Evolutionary conservation across 2,113 vertebrate species (phyloP).

Genomic region (Leptocoma aspasia): DNA sequence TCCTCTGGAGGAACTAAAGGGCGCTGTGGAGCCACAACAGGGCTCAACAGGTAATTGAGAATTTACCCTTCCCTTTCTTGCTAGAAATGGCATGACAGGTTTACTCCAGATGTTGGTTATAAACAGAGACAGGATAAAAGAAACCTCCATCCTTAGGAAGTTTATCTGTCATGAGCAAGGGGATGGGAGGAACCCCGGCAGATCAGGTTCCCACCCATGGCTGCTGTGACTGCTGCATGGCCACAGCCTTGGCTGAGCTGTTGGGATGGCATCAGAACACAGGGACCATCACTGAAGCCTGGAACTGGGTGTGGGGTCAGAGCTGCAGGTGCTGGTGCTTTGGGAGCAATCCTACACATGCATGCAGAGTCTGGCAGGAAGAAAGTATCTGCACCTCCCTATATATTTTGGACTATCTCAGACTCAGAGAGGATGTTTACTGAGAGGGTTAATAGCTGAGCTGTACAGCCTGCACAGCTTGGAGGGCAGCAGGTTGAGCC

Average conservation of each 20-base stretch:
- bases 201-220: accelerated
- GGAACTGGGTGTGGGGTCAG: background rate
- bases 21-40: background rate
- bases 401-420: background rate
- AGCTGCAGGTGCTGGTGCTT: background rate
- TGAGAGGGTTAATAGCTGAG: background rate
- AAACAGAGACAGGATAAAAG: background rate
- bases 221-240: no score
- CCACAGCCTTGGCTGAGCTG: background rate
- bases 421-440: background rate
- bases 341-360: accelerated
- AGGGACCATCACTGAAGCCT: accelerated
- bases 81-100: background rate
- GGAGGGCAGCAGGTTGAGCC: background rate
- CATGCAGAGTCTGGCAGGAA: background rate
- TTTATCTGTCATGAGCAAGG: background rate
- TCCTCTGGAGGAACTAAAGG: background rate
- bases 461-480: background rate
- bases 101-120: background rate
- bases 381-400: background rate
- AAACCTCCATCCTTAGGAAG: background rate
- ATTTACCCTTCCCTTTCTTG: background rate
- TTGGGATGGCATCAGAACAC: background rate
- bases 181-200: background rate
- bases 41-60: background rate